Evolutionary conservation across 2,888 invertebrate genomes (phyloP).

Genomic region (Tenthredo mesomela): DNA sequence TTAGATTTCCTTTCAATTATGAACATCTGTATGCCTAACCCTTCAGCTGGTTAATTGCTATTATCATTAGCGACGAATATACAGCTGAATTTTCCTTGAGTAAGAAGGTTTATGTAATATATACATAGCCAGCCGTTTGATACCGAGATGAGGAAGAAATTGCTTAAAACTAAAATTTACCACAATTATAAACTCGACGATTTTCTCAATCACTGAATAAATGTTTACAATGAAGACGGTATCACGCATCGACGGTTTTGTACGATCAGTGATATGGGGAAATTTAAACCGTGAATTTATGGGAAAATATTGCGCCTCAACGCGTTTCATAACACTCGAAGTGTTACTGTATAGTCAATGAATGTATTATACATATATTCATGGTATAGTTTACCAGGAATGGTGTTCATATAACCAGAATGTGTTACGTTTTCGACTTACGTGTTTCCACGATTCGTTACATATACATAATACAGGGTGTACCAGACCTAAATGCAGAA

Average conservation of each 20-base stretch:
- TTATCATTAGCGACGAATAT: background rate
- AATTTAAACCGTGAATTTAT: conserved; percentile 29
- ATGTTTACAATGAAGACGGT: background rate
- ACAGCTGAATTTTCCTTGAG: background rate
- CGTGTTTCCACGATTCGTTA: background rate
- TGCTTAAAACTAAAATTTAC: background rate
- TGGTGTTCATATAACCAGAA: conserved; percentile 20
- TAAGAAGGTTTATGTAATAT: background rate
- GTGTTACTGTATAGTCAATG: conserved; percentile 34
- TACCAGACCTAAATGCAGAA: too few relatives aligned
- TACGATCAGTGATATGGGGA: background rate
- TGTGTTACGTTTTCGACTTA: conserved; percentile 1
- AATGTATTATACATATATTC: conserved; percentile 24
- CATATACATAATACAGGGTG: background rate
- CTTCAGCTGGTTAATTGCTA: background rate
- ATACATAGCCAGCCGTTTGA: background rate
- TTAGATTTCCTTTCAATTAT: background rate
- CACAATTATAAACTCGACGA: background rate
- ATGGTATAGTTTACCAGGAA: background rate
- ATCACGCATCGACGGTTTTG: background rate
- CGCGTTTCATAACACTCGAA: conserved; percentile 37
- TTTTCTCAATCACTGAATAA: background rate
- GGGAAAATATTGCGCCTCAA: conserved; percentile 35
- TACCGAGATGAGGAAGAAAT: background rate
- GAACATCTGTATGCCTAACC: background rate